phyloP scores from a whole-genome alignment of 2,797 vertebrate species.

The Argentina silus region DNA sequence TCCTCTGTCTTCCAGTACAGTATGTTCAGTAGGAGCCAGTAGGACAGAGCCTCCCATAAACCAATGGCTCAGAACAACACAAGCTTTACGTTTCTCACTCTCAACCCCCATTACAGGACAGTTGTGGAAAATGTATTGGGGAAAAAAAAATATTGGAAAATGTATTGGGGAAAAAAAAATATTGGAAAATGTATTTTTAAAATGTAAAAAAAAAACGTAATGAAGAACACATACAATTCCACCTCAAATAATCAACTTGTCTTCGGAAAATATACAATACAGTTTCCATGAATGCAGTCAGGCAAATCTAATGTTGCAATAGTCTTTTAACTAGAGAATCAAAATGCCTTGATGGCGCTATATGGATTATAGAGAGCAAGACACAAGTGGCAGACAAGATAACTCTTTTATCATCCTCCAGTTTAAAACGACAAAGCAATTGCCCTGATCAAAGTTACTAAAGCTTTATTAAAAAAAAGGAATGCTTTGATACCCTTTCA shows the following conservation, averaged over 20 bases:
- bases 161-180: too few relatives aligned
- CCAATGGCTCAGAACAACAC: background rate
- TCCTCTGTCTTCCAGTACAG: background rate
- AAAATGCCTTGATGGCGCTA: constrained; percentile 36
- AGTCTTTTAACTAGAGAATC: constrained; percentile 50
- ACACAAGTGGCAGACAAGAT: constrained; percentile 14
- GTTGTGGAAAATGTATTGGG: background rate
- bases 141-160: too few relatives aligned
- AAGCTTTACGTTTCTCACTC: background rate
- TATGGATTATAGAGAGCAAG: constrained; percentile 38
- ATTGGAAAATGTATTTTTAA: constrained; percentile 16
- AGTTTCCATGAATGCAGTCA: constrained; percentile 43
- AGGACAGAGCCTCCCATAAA: background rate
- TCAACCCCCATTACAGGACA: background rate
- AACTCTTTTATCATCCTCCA: constrained; percentile 26
- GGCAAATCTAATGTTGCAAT: constrained; percentile 50
- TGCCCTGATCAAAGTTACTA: constrained; percentile 29
- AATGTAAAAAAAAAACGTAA: constrained; percentile 35
- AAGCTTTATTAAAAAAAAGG: background rate
- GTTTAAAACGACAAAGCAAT: background rate
- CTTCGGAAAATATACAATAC: constrained; percentile 29
- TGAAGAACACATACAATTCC: constrained; percentile 31
- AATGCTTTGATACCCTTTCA: constrained; percentile 12
- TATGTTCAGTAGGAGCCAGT: background rate
- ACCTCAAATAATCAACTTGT: constrained; percentile 40